Evolutionary conservation across 1,140 invertebrate species (phyloP).

Genomic region (Zaprionus nigranus): DNA sequence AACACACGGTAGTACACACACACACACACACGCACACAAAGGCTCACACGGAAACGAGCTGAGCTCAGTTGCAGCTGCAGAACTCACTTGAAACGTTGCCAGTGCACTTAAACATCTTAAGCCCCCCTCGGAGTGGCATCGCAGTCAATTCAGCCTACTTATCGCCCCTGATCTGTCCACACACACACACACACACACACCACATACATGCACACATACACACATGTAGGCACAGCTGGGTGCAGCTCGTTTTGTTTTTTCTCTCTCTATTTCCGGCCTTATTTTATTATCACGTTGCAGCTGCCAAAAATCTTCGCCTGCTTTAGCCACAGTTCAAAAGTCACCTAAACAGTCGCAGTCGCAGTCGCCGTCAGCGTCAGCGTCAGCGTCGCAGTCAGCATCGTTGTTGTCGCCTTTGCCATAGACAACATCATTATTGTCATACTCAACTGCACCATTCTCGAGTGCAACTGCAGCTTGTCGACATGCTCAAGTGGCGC

Average conservation of each 20-base stretch:
- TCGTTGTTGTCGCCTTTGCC: neutral
- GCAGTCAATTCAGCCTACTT: slow-evolving; percentile 29
- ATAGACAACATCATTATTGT: slow-evolving; percentile 66
- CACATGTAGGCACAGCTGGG: slow-evolving; percentile 7
- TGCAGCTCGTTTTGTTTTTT: slow-evolving; percentile 4
- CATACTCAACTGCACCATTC: slow-evolving; percentile 56
- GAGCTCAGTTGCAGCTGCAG: slow-evolving; percentile 13
- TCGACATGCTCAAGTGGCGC: slow-evolving; percentile 58
- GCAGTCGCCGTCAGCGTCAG: neutral
- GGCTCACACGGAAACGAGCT: neutral
- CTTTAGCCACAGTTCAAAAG: slow-evolving; percentile 26
- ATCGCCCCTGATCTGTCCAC: slow-evolving; percentile 33
- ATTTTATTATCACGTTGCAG: slow-evolving; percentile 40
- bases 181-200: slow-evolving; percentile 1
- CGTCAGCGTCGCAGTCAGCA: neutral
- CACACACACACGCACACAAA: slow-evolving; percentile 1
- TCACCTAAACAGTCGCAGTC: slow-evolving; percentile 25
- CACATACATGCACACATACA: neutral
- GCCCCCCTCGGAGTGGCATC: slow-evolving; percentile 20
- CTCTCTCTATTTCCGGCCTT: slow-evolving; percentile 8
- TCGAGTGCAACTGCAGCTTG: slow-evolving; percentile 59
- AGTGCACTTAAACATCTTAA: slow-evolving; percentile 42
- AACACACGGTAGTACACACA: slow-evolving; percentile 10
- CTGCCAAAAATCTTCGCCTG: slow-evolving; percentile 36
- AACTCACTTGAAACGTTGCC: slow-evolving; percentile 36